Percentiles rank a stretch among this genome's conserved stretches.
Evolutionary conservation across 1,140 invertebrate genomes (phyloP).

Genomic region (Drosophila pachea): DNA sequence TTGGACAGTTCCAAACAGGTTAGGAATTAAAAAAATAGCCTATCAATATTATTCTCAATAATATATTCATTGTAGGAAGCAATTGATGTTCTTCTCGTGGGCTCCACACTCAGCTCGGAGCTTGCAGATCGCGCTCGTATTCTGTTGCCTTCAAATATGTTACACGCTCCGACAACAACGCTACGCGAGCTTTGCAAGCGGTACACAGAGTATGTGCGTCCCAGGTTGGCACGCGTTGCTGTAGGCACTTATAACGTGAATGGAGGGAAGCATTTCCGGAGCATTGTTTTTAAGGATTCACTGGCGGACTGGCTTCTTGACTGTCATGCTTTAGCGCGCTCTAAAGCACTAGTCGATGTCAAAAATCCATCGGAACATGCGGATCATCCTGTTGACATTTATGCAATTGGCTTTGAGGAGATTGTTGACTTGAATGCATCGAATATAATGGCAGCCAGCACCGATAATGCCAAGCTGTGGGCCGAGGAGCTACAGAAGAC

Average conservation of each 20-base stretch:
- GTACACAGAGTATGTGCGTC: slow-evolving; percentile 89
- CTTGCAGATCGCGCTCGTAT: slow-evolving; percentile 93
- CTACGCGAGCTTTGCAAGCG: slow-evolving; percentile 90
- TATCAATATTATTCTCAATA: neutral
- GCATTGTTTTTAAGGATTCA: slow-evolving; percentile 97
- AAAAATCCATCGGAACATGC: slow-evolving; percentile 78
- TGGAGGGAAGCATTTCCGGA: slow-evolving; percentile 98
- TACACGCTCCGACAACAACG: slow-evolving; percentile 91
- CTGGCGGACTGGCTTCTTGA: slow-evolving; percentile 97
- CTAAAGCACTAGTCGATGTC: slow-evolving; percentile 80
- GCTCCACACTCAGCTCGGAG: slow-evolving; percentile 94
- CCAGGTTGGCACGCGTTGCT: slow-evolving; percentile 87
- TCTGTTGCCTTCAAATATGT: slow-evolving; percentile 90
- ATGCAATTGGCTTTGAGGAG: slow-evolving; percentile 99
- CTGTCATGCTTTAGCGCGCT: slow-evolving; percentile 79
- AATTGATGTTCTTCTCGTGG: slow-evolving; percentile 96
- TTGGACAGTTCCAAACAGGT: slow-evolving; percentile 95
- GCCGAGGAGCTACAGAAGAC: slow-evolving; percentile 96
- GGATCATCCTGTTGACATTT: slow-evolving; percentile 91
- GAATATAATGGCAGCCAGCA: slow-evolving; percentile 98
- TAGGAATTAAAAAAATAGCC: neutral
- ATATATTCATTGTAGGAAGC: slow-evolving; percentile 86
- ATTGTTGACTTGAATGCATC: slow-evolving; percentile 99
- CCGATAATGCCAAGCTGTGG: slow-evolving; percentile 98
- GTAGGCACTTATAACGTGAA: slow-evolving; percentile 99